phyloP scores from a whole-genome alignment of 2,888 invertebrate genomes.

The Synanthedon formicaeformis region DNA sequence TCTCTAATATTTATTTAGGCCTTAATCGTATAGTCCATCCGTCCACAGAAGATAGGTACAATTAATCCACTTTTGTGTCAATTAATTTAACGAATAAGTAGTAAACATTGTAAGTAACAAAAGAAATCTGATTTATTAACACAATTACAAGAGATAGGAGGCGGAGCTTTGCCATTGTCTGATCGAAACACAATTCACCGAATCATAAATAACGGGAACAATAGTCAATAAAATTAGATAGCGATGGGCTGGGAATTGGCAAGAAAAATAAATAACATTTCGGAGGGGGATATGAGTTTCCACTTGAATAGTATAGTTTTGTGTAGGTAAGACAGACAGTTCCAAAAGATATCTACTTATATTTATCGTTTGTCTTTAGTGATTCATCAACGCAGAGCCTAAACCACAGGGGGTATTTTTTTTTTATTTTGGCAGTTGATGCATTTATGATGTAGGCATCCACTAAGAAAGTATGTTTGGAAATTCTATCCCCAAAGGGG shows the following conservation, averaged over 20 bases:
- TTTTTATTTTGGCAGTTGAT: too few relatives aligned
- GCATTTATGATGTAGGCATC: too few relatives aligned
- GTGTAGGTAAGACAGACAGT: too few relatives aligned
- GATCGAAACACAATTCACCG: conserved; percentile 55
- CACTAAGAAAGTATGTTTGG: too few relatives aligned
- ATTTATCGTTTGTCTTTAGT: too few relatives aligned
- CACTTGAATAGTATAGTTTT: conserved; percentile 23
- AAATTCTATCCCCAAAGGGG: too few relatives aligned
- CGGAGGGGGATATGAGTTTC: conserved; percentile 29
- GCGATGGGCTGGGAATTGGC: conserved; percentile 40
- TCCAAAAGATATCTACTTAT: too few relatives aligned
- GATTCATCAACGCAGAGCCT: too few relatives aligned
- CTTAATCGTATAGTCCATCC: too few relatives aligned
- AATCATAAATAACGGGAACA: conserved; percentile 63
- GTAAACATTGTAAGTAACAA: conserved; percentile 12
- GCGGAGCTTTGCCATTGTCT: conserved; percentile 43
- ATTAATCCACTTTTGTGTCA: background rate
- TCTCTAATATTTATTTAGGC: too few relatives aligned
- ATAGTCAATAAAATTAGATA: conserved; percentile 63
- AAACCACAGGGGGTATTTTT: too few relatives aligned
- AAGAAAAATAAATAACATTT: conserved; percentile 41
- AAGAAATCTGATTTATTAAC: conserved; percentile 57
- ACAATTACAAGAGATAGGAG: conserved; percentile 50
- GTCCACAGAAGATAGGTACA: background rate
- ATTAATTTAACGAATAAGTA: background rate